phyloP scores from a whole-genome alignment of 2,888 invertebrate genomes.

The Erannis defoliaria region DNA sequence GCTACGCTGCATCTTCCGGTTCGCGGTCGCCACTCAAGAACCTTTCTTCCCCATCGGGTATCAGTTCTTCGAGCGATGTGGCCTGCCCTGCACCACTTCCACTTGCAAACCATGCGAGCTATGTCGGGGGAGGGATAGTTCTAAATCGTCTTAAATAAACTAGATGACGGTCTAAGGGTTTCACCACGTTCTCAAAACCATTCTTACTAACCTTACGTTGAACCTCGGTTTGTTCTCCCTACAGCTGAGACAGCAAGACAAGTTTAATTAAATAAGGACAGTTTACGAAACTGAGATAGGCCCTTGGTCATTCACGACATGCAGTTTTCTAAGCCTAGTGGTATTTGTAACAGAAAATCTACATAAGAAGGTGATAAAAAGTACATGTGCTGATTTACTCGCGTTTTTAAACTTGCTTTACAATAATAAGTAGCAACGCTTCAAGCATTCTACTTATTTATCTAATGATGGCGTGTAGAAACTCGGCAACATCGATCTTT shows the following conservation, averaged over 20 bases:
- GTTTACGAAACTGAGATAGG: not conserved
- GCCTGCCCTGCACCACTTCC: no score
- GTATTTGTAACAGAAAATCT: not conserved
- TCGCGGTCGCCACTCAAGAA: no score
- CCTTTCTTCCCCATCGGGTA: no score
- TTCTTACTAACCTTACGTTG: no score
- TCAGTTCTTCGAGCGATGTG: no score
- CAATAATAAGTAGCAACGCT: slow-evolving; percentile 22
- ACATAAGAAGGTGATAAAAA: not conserved
- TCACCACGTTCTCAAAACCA: no score
- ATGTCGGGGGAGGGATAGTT: no score
- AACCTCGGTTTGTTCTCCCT: no score
- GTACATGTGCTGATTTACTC: not conserved
- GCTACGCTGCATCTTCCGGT: no score
- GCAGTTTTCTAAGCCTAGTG: not conserved
- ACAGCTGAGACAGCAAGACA: no score
- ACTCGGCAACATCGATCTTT: slow-evolving; percentile 18
- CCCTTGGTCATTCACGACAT: slow-evolving; percentile 8
- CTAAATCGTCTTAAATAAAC: not conserved
- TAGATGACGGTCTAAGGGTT: not conserved
- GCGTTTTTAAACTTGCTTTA: not conserved
- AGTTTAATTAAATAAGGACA: no score
- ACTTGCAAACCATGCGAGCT: no score
- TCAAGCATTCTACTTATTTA: slow-evolving; percentile 28
- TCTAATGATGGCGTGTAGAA: slow-evolving; percentile 1